phyloP scores from a whole-genome alignment of 2,113 vertebrate species.

The Phalacrocorax brasilianus region DNA sequence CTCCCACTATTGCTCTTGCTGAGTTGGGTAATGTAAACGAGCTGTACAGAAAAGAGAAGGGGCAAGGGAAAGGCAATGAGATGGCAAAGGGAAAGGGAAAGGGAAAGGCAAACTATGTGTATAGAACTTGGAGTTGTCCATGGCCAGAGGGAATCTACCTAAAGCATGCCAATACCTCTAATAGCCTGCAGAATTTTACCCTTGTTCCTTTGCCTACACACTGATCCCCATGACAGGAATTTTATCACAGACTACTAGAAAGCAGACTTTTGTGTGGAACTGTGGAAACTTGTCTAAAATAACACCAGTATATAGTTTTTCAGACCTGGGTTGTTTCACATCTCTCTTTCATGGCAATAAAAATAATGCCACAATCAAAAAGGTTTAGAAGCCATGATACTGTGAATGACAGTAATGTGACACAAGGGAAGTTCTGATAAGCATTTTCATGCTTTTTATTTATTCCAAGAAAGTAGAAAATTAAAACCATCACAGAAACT shows the following conservation, averaged over 20 bases:
- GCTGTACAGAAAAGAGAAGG: not conserved
- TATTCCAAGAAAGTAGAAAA: not conserved
- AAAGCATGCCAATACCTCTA: not conserved
- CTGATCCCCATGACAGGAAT: not conserved
- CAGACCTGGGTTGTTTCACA: not conserved
- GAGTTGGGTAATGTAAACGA: not conserved
- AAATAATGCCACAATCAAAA: too few species aligned
- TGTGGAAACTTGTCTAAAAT: not conserved
- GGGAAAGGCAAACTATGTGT: not conserved
- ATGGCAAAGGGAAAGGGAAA: not conserved
- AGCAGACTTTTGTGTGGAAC: not conserved
- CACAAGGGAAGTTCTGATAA: not conserved
- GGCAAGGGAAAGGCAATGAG: not conserved
- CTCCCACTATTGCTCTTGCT: not conserved
- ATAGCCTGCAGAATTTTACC: not conserved
- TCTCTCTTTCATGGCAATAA: not conserved
- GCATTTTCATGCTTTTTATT: not conserved
- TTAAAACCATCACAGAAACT: not conserved
- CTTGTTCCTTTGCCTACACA: not conserved
- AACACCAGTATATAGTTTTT: not conserved
- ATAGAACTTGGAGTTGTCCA: not conserved
- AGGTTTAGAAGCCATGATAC: not conserved
- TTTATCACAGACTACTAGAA: not conserved
- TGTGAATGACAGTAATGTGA: not conserved
- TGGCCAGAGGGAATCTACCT: not conserved